A percentile compares a stretch with the other conserved stretches of the same genome.
Evolutionary conservation across 2,888 invertebrate species (phyloP).

Genomic region (Galeruca laticollis): DNA sequence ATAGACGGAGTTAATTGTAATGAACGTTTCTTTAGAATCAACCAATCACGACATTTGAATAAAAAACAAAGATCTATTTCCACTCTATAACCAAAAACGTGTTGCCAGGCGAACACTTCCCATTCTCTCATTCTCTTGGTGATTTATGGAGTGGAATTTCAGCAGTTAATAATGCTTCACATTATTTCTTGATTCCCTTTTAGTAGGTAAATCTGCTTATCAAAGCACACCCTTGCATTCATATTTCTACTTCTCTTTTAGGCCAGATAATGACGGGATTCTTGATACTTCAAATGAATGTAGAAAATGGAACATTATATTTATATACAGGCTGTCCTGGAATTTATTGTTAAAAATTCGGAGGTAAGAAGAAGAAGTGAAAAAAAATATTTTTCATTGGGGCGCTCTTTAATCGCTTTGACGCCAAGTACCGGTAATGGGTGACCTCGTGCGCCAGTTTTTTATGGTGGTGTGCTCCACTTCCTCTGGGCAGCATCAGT

Average conservation of each 20-base stretch:
- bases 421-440: no score
- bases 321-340: no score
- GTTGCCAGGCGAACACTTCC: background rate
- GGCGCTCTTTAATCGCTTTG: no score
- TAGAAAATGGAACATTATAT: no score
- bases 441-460: no score
- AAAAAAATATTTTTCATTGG: no score
- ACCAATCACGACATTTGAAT: background rate
- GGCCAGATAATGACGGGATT: constrained; percentile 6
- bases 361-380: no score
- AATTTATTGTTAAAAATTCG: no score
- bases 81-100: background rate
- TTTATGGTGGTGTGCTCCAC: no score
- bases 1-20: background rate
- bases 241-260: constrained; percentile 8
- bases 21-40: background rate
- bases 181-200: constrained; percentile 24
- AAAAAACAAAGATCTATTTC: background rate
- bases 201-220: constrained; percentile 22
- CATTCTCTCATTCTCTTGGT: constrained; percentile 3
- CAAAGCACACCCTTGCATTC: constrained; percentile 11
- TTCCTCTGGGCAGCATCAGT: no score
- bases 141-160: constrained; percentile 16
- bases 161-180: constrained; percentile 22
- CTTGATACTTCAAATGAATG: background rate